phyloP scores from a whole-genome alignment of 2,888 invertebrate species.

The Drosophila kokeensis region DNA sequence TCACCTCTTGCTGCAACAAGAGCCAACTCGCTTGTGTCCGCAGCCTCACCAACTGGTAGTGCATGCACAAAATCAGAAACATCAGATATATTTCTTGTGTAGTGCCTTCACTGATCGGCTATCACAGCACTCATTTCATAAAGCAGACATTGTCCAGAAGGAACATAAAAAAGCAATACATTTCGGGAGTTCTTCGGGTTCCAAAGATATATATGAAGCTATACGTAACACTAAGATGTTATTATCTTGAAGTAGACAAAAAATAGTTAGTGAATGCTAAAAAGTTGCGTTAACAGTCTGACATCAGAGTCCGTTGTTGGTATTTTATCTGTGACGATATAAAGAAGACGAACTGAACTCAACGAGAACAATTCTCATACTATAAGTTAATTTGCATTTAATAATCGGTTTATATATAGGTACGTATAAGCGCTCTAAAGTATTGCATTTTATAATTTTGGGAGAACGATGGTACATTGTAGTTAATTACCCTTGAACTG shows the following conservation, averaged over 20 bases:
- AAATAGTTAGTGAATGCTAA: background rate
- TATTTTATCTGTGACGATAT: slow-evolving; percentile 7
- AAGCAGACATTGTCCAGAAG: background rate
- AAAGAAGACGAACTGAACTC: slow-evolving; percentile 45
- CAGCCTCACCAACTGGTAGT: slow-evolving; percentile 90
- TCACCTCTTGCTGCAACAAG: slow-evolving; percentile 90
- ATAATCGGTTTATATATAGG: slow-evolving; percentile 26
- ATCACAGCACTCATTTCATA: background rate
- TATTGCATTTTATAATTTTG: slow-evolving; percentile 14
- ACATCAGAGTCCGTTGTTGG: background rate
- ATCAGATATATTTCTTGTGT: slow-evolving; percentile 84
- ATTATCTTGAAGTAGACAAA: background rate
- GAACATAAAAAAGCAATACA: background rate
- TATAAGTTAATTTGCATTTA: slow-evolving; percentile 66
- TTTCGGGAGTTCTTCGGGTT: slow-evolving; percentile 1
- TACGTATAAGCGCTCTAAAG: slow-evolving; percentile 5
- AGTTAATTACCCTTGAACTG: background rate
- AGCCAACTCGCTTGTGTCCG: slow-evolving; percentile 89
- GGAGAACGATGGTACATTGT: background rate
- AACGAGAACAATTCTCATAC: slow-evolving; percentile 58
- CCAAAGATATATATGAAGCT: slow-evolving; percentile 8
- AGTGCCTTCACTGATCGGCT: slow-evolving; percentile 55
- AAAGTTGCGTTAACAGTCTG: background rate
- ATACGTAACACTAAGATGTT: background rate
- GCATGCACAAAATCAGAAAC: slow-evolving; percentile 89